phyloP scores from a whole-genome alignment of 2,888 invertebrate genomes.

The Clunio marinus region DNA sequence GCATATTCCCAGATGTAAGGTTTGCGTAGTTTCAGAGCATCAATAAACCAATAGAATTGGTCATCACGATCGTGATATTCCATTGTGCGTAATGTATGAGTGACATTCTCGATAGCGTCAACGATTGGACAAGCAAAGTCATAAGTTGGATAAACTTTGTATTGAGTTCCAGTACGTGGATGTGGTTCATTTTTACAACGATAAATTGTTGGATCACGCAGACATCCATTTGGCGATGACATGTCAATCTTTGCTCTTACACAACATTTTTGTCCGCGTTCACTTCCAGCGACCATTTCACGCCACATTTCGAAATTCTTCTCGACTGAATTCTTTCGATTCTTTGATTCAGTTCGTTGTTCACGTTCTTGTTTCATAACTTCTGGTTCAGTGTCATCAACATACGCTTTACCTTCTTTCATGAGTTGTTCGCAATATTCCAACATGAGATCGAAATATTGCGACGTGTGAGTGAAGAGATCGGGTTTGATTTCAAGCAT shows the following conservation, averaged over 20 bases:
- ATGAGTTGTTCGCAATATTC: conserved; percentile 83
- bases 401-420: conserved; percentile 86
- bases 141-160: conserved; percentile 98
- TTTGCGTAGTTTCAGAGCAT: conserved; percentile 77
- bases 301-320: conserved; percentile 87
- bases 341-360: conserved; percentile 76
- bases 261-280: conserved; percentile 79
- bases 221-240: conserved; percentile 90
- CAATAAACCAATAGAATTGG: conserved; percentile 96
- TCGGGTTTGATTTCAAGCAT: conserved; percentile 91
- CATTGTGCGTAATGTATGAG: conserved; percentile 94
- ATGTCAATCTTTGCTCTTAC: conserved; percentile 97
- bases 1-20: conserved; percentile 97
- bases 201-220: conserved; percentile 98
- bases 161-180: conserved; percentile 87
- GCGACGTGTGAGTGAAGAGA: conserved; percentile 89
- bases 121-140: conserved; percentile 99
- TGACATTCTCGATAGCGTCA: conserved; percentile 94
- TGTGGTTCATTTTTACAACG: conserved; percentile 94
- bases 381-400: conserved; percentile 93
- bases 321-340: conserved; percentile 74
- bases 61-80: conserved; percentile 98
- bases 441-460: conserved; percentile 91
- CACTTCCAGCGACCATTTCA: conserved; percentile 86
- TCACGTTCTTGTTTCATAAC: conserved; percentile 94